phyloP scores from a whole-genome alignment of 2,113 vertebrate genomes.

The Oreochromis tanganicae region DNA sequence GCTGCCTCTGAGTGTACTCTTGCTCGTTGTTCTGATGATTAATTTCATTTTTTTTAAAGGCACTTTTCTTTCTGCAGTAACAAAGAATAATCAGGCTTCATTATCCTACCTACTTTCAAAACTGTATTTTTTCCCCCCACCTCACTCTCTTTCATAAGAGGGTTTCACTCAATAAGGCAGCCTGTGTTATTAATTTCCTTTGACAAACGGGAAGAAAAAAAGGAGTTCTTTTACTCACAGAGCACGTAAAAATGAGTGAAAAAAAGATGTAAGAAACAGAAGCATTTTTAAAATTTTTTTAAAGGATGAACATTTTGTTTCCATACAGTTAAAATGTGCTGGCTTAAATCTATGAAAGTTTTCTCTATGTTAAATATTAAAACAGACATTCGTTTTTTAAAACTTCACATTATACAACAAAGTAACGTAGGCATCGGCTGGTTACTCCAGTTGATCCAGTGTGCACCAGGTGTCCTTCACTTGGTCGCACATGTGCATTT shows the following conservation, averaged over 20 bases:
- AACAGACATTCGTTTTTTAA: background rate
- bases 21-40: background rate
- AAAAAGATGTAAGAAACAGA: background rate
- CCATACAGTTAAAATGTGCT: background rate
- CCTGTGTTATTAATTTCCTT: background rate
- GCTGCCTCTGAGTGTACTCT: background rate
- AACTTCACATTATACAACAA: background rate
- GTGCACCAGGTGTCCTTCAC: slow-evolving; percentile 39
- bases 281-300: background rate
- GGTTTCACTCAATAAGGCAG: background rate
- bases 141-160: background rate
- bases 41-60: background rate
- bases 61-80: background rate
- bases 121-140: background rate
- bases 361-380: background rate
- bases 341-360: background rate
- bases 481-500: slow-evolving; percentile 31
- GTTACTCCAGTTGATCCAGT: background rate
- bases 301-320: background rate
- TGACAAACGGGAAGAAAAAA: background rate
- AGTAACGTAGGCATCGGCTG: background rate
- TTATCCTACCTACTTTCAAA: background rate
- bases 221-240: background rate
- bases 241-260: background rate
- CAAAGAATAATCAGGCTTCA: background rate